These are phyloP conservation scores for Eristalinus aeneus DNA, from an alignment of 2,888 invertebrate genomes.

Conservation along the genomic window DNA sequence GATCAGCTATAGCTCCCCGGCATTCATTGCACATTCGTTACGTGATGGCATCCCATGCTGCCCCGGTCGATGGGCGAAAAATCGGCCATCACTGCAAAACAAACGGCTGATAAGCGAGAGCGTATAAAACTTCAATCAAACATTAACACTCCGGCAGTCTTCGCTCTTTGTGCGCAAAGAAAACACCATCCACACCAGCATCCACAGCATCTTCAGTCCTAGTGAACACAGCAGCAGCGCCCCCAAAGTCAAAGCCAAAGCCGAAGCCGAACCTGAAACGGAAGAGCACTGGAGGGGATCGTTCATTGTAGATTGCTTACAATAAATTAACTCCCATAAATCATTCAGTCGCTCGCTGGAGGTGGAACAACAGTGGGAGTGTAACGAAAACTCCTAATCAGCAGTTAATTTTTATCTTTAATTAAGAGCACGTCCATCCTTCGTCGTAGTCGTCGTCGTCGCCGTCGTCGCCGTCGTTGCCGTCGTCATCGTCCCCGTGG, in stretches of 20 bases:
- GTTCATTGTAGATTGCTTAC: conserved; percentile 57
- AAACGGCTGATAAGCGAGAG: conserved; percentile 25
- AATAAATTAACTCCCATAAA: conserved; percentile 76
- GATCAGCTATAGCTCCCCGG: too few species aligned
- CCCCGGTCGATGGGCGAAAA: not conserved
- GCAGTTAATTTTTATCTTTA: conserved; percentile 80
- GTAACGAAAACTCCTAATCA: conserved; percentile 77
- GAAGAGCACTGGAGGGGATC: conserved; percentile 14
- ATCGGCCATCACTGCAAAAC: conserved; percentile 37
- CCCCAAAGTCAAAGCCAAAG: not conserved
- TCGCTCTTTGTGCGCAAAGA: conserved; percentile 28
- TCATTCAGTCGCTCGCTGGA: conserved; percentile 74
- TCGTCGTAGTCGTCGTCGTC: conserved; percentile 31
- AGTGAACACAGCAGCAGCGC: not conserved
- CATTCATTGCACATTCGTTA: not conserved
- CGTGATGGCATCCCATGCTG: not conserved
- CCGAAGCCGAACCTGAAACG: not conserved
- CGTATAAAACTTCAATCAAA: conserved; percentile 59
- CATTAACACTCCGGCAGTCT: conserved; percentile 43
- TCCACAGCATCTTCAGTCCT: not conserved
- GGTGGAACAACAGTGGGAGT: conserved; percentile 66
- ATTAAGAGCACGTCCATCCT: conserved; percentile 78
- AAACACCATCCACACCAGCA: conserved; percentile 52
- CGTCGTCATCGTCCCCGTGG: not conserved
- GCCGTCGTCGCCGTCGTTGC: not conserved